A percentile compares a stretch with the other conserved stretches of the same genome.
These are phyloP conservation scores for Thereva unica DNA, from an alignment of 2,888 invertebrate genomes.

Conservation along the genomic window DNA sequence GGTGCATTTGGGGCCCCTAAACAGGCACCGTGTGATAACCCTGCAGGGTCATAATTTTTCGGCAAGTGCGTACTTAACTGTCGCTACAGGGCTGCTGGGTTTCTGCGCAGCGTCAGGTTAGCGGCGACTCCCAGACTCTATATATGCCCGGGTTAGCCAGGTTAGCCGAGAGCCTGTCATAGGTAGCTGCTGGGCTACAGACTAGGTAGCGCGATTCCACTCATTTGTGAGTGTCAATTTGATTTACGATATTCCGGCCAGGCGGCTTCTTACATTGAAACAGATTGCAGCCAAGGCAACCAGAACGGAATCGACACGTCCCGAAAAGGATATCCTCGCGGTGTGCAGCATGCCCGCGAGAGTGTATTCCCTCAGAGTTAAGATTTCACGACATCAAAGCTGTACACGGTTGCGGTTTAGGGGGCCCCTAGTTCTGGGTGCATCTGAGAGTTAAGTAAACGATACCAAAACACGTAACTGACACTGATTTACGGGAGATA, in stretches of 20 bases:
- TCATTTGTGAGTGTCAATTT: conserved; percentile 36
- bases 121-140: neutral
- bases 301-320: conserved; percentile 5
- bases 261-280: neutral
- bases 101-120: conserved; percentile 1
- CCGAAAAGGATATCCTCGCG: conserved; percentile 20
- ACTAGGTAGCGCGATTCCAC: conserved; percentile 29
- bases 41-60: conserved; percentile 33
- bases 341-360: neutral
- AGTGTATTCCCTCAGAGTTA: neutral
- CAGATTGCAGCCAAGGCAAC: neutral
- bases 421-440: conserved; percentile 1
- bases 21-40: conserved; percentile 5
- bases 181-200: neutral
- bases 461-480: conserved; percentile 36
- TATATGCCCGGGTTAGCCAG: conserved; percentile 24
- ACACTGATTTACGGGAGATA: conserved; percentile 42
- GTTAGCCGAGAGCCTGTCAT: conserved; percentile 7
- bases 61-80: conserved; percentile 35
- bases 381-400: conserved; percentile 13
- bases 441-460: conserved; percentile 5
- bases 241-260: conserved; percentile 17
- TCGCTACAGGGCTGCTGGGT: conserved; percentile 34
- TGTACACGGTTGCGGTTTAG: conserved; percentile 21
- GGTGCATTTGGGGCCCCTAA: neutral